A percentile compares a stretch with the other conserved stretches of the same genome.
These are phyloP conservation scores for Sclerurus mexicanus DNA, from an alignment of 2,113 vertebrate genomes.

Conservation along the genomic window DNA sequence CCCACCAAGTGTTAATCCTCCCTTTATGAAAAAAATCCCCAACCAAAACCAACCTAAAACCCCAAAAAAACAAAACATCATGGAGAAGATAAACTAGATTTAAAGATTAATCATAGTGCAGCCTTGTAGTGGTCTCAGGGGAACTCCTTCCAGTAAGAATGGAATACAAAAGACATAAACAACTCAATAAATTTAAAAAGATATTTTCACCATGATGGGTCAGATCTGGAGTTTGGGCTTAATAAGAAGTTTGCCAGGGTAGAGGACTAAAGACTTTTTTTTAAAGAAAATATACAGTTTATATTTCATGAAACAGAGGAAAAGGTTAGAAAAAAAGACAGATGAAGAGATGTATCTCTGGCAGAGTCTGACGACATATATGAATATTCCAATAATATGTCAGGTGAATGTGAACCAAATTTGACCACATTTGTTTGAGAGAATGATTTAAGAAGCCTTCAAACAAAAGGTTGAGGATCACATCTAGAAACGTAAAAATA, in stretches of 20 bases:
- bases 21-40: neutral
- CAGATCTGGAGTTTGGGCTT: neutral
- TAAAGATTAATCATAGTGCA: neutral
- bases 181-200: neutral
- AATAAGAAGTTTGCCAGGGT: neutral
- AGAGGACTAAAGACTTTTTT: neutral
- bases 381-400: neutral
- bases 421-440: neutral
- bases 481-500: neutral
- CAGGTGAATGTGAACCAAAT: fast-evolving
- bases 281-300: neutral
- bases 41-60: too few relatives aligned
- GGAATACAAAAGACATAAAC: neutral
- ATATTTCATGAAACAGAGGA: neutral
- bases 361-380: neutral
- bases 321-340: neutral
- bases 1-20: neutral
- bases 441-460: neutral
- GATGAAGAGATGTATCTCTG: fast-evolving
- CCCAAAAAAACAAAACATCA: too few relatives aligned
- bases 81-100: neutral
- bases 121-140: neutral
- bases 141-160: neutral
- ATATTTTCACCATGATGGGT: neutral
- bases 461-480: neutral